Conservation (phyloP, 2,888 invertebrate species). For the Macrophya annulata region DNA sequence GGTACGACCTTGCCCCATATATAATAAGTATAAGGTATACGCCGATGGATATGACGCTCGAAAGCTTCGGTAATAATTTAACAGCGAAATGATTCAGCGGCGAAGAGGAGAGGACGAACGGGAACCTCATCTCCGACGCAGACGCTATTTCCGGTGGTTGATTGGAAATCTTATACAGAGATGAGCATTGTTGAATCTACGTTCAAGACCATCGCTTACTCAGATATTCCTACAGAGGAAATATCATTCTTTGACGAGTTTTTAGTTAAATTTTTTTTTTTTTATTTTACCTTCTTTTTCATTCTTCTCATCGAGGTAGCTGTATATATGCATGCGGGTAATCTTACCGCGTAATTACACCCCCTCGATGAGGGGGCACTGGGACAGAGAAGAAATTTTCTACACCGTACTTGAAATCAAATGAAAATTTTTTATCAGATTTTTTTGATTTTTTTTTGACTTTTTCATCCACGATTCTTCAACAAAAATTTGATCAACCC, state of each 20-base stretch:
- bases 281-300: not conserved
- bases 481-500: not conserved
- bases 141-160: constrained; percentile 72
- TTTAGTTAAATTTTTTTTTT: not conserved
- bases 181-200: constrained; percentile 56
- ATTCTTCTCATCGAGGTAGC: not conserved
- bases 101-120: not conserved
- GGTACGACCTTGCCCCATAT: not conserved
- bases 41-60: not conserved
- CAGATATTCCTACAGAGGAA: constrained; percentile 18
- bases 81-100: constrained; percentile 43
- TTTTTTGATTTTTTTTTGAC: not conserved
- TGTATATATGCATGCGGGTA: not conserved
- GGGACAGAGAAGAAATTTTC: too few species aligned
- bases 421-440: too few species aligned
- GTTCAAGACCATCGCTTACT: not conserved
- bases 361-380: not conserved
- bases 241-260: constrained; percentile 20
- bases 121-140: constrained; percentile 72
- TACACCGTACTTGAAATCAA: too few species aligned
- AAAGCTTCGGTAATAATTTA: constrained; percentile 46
- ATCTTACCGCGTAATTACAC: constrained; percentile 10
- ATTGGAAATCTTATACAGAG: constrained; percentile 68
- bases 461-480: not conserved
- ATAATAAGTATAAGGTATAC: not conserved